phyloP scores from a whole-genome alignment of 2,797 vertebrate species.

The Anguilla marmorata region DNA sequence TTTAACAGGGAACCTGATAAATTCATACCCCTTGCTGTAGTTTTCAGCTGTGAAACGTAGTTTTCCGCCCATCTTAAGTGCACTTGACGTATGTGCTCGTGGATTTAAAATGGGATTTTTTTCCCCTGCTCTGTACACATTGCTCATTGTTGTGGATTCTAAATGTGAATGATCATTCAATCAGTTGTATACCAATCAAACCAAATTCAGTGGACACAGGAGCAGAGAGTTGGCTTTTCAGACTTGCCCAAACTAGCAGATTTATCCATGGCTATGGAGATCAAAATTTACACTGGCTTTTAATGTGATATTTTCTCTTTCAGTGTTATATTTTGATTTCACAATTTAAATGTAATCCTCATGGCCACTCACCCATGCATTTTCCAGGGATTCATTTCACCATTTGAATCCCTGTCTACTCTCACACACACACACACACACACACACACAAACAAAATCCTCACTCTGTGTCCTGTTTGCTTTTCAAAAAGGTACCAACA shows the following conservation, averaged over 20 bases:
- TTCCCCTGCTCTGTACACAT: neutral
- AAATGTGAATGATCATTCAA: constrained; percentile 26
- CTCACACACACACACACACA: neutral
- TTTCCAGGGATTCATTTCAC: neutral
- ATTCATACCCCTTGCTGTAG: neutral
- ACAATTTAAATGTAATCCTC: constrained; percentile 1
- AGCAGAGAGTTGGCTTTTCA: neutral
- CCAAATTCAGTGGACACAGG: neutral
- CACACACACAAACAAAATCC: neutral
- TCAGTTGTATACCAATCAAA: neutral
- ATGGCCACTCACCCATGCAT: neutral
- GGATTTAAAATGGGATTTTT: neutral
- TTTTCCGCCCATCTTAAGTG: neutral
- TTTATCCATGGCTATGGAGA: neutral
- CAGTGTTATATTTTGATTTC: neutral
- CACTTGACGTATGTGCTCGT: neutral
- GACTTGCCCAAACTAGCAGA: neutral
- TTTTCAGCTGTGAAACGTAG: neutral
- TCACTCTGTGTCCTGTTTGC: constrained; percentile 48
- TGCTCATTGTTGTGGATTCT: constrained; percentile 27
- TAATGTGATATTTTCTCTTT: neutral
- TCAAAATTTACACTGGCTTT: constrained; percentile 17
- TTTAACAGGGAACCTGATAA: neutral
- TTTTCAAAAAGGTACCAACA: constrained; percentile 49
- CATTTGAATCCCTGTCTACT: neutral